A percentile compares a stretch with the other conserved stretches of the same genome.
These are phyloP conservation scores for Argentina silus DNA, from an alignment of 2,797 vertebrate genomes.

Conservation along the genomic window DNA sequence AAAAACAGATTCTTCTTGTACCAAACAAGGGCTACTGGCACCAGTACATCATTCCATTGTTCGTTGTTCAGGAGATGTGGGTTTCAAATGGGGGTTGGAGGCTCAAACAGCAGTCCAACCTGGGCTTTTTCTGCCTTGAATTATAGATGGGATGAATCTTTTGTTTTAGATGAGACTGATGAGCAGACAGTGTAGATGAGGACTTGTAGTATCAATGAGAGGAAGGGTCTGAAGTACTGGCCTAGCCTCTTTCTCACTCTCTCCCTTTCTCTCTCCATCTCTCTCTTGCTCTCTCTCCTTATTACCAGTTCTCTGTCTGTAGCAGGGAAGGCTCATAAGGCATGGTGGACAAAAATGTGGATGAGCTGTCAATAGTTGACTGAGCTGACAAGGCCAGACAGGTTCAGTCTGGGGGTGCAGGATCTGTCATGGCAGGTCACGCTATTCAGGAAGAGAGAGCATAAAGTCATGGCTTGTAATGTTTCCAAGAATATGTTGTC, in stretches of 20 bases:
- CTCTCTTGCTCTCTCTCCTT: not conserved
- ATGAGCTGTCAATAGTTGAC: constrained; percentile 59
- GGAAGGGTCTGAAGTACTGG: no score
- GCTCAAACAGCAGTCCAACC: no score
- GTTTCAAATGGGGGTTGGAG: no score
- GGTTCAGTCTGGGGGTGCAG: constrained; percentile 59
- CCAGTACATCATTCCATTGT: no score
- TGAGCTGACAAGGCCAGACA: constrained; percentile 66
- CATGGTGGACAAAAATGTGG: constrained; percentile 45
- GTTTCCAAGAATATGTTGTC: constrained; percentile 29
- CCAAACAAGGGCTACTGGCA: no score
- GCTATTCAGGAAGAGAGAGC: constrained; percentile 2
- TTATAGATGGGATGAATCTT: not conserved
- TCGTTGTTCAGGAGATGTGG: no score
- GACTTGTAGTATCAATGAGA: no score
- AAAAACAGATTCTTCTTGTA: no score
- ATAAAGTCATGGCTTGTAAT: constrained; percentile 24
- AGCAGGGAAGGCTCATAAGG: constrained; percentile 51
- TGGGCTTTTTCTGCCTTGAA: no score
- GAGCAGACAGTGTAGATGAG: no score
- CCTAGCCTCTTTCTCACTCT: not conserved
- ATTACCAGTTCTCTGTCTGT: not conserved
- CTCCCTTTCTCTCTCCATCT: not conserved
- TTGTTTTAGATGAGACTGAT: not conserved
- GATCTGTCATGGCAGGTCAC: constrained; percentile 28